These are phyloP conservation scores for Philopedon plagiatum DNA, from an alignment of 2,888 invertebrate species.

Conservation along the genomic window DNA sequence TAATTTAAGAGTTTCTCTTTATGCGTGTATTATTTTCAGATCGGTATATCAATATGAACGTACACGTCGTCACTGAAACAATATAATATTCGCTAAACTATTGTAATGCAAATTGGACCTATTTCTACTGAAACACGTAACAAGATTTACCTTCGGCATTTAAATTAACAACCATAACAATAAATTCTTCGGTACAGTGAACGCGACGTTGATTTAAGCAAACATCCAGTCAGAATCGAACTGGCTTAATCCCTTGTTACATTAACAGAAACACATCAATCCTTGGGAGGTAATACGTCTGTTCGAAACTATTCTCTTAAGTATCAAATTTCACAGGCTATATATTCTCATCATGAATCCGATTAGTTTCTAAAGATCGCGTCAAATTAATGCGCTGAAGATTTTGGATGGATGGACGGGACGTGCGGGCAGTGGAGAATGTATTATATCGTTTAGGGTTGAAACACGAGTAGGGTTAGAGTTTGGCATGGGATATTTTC, in stretches of 20 bases:
- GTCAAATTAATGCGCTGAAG: slow-evolving; percentile 42
- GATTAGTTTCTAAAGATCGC: slow-evolving; percentile 45
- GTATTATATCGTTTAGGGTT: slow-evolving; percentile 19
- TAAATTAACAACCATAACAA: slow-evolving; percentile 17
- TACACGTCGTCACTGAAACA: background rate
- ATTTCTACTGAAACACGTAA: slow-evolving; percentile 16
- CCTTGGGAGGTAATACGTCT: slow-evolving; percentile 46
- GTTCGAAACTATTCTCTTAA: slow-evolving; percentile 46
- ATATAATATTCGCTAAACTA: background rate
- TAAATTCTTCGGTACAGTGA: slow-evolving; percentile 35
- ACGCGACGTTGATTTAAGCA: slow-evolving; percentile 38
- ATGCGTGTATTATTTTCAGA: too few relatives aligned
- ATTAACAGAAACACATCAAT: slow-evolving; percentile 50
- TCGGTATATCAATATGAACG: too few relatives aligned
- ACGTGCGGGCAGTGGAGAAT: slow-evolving; percentile 27
- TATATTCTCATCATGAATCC: slow-evolving; percentile 47
- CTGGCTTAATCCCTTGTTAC: slow-evolving; percentile 42
- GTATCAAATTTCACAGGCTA: slow-evolving; percentile 51
- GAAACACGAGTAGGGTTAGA: slow-evolving; percentile 9
- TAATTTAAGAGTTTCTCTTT: too few relatives aligned
- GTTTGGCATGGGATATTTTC: background rate
- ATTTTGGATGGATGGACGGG: too few relatives aligned
- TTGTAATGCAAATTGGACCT: slow-evolving; percentile 20
- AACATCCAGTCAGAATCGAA: slow-evolving; percentile 41
- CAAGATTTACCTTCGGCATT: slow-evolving; percentile 21